These are phyloP conservation scores for Chrysolina oricalcia DNA, from an alignment of 2,888 invertebrate genomes.

Conservation along the genomic window DNA sequence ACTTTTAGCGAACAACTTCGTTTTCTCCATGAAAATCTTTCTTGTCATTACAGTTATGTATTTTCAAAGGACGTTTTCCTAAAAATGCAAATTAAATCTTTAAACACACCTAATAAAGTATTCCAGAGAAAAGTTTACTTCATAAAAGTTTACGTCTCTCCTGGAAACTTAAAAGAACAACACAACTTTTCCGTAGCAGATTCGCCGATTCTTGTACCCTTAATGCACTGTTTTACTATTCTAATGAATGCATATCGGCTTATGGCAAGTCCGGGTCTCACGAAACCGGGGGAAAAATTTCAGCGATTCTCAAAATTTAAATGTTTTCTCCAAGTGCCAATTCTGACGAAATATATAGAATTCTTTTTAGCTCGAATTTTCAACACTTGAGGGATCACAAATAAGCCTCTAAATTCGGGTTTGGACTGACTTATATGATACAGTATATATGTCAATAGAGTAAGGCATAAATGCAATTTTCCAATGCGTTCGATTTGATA, in stretches of 20 bases:
- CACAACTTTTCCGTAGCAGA: conserved; percentile 65
- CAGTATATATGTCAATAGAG: background rate
- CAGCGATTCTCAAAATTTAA: conserved; percentile 45
- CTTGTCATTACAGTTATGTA: conserved; percentile 48
- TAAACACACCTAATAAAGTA: conserved; percentile 65
- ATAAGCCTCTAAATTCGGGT: background rate
- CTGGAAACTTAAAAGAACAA: conserved; percentile 67
- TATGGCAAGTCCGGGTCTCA: conserved; percentile 56
- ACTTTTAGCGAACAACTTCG: conserved; percentile 38
- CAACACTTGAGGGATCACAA: background rate
- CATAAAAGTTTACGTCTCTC: conserved; percentile 66
- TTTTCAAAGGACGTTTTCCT: conserved; percentile 50
- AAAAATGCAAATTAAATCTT: conserved; percentile 64
- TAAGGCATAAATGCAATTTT: background rate
- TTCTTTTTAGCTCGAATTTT: background rate
- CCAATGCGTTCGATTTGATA: no score
- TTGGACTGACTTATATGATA: background rate
- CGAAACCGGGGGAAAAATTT: conserved; percentile 39
- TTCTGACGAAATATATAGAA: conserved; percentile 21
- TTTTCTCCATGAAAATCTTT: conserved; percentile 41
- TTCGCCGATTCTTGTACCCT: conserved; percentile 64
- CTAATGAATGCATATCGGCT: conserved; percentile 70
- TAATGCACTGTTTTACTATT: conserved; percentile 68
- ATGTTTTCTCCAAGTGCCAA: conserved; percentile 30
- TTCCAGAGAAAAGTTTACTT: conserved; percentile 60